These are phyloP conservation scores for Oxyura jamaicensis DNA, from an alignment of 2,113 vertebrate species.

Conservation along the genomic window DNA sequence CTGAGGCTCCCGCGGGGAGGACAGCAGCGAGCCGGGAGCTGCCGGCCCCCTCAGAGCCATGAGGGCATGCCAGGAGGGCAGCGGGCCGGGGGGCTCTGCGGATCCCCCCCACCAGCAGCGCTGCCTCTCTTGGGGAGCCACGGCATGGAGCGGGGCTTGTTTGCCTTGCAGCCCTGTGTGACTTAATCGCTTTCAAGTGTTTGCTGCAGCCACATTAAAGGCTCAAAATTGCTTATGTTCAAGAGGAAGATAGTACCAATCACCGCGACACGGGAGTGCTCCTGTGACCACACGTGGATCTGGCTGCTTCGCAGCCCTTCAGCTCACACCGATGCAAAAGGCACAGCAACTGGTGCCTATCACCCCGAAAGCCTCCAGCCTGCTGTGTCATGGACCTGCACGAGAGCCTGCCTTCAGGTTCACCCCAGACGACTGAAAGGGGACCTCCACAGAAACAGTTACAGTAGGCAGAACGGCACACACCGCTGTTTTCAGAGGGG, in stretches of 20 bases:
- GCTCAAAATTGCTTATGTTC: not conserved
- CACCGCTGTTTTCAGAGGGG: not conserved
- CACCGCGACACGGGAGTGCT: not conserved
- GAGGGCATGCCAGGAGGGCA: not conserved
- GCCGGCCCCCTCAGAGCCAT: too few species aligned
- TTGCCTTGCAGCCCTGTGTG: not conserved
- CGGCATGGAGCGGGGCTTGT: not conserved
- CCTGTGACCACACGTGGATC: not conserved
- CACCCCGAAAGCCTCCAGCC: not conserved
- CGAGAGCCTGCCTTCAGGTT: not conserved
- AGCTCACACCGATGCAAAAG: not conserved
- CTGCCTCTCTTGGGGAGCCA: not conserved
- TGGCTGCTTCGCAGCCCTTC: not conserved
- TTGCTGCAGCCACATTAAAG: not conserved
- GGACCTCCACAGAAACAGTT: not conserved
- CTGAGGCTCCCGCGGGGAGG: not conserved
- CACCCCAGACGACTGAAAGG: not conserved
- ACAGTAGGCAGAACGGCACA: not conserved
- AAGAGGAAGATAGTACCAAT: not conserved
- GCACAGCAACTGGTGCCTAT: not conserved
- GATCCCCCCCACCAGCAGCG: too few species aligned
- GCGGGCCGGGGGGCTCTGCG: not conserved
- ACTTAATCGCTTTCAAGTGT: not conserved
- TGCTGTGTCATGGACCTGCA: not conserved
- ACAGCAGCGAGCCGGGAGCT: not conserved